Conservation (phyloP, 2,797 vertebrate species). For the Hemibagrus guttatus region DNA sequence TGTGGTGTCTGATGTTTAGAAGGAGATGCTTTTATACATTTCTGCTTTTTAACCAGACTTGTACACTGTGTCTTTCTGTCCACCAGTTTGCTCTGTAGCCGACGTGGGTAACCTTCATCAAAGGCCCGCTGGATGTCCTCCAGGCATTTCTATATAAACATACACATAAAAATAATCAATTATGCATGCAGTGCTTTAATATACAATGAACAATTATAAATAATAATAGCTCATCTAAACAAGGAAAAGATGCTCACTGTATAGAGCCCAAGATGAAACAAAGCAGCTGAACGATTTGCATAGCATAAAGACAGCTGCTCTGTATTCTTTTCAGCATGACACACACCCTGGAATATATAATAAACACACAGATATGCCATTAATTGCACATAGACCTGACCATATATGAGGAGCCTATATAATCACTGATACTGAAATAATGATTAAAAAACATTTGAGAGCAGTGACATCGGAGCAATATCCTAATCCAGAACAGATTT, state of each 20-base stretch:
- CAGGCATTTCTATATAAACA: constrained; percentile 78
- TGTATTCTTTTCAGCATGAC: constrained; percentile 73
- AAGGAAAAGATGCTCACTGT: constrained; percentile 74
- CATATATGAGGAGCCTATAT: too few relatives aligned
- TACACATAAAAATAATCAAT: background rate
- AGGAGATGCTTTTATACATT: constrained; percentile 35
- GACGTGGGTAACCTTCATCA: constrained; percentile 80
- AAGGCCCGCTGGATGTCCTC: constrained; percentile 82
- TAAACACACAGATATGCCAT: constrained; percentile 20
- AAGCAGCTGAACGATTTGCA: constrained; percentile 91
- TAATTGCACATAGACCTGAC: background rate
- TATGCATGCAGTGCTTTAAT: background rate
- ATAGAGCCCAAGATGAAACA: constrained; percentile 81
- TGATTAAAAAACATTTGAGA: too few relatives aligned
- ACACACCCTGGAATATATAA: constrained; percentile 78
- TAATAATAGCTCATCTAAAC: background rate
- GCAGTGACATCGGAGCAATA: background rate
- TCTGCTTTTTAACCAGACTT: constrained; percentile 66
- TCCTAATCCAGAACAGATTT: too few relatives aligned
- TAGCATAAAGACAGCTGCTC: constrained; percentile 86
- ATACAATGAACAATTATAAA: too few relatives aligned
- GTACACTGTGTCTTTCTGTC: constrained; percentile 80
- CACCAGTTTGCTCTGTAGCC: constrained; percentile 81
- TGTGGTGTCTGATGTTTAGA: constrained; percentile 49
- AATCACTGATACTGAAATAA: background rate